Evolutionary conservation across 2,113 vertebrate species (phyloP), one percentile per base, ranked within the genome.

Genomic region (Catagonus wagneri): DNA sequence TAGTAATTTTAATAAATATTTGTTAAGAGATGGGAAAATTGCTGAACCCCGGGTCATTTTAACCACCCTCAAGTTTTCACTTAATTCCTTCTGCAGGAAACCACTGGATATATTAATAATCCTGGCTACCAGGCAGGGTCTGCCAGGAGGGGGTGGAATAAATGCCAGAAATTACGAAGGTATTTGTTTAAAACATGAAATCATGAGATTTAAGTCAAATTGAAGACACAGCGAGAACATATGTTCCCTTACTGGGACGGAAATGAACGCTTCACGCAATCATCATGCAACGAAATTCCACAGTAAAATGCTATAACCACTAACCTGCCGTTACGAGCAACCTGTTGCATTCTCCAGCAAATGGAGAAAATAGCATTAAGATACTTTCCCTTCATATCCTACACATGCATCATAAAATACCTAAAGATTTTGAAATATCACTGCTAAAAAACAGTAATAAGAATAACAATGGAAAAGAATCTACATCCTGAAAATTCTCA

Each of bases 61-160:
- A 19, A 29, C 19, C 19, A 10, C 32, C 17, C 3, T 22, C 1
- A 20, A 39, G 22, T 63, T 58, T 76, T 90, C 32, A 63, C 34
- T n/a, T 25, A 4, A 4, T 63, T n/a, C n/a, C 44, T 44, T 44
- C 44, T 8, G 8, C 44, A 44, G 44, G 44, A 44, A 27, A 1
- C 58, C 1, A 3, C 4, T 0, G 7, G 12, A 7, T 1, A 3
- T 11, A n/a, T 44, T 32, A 54, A 71, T 17, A n/a, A 61, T 79
- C 50, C 16, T 0, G 1, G 32, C 3, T 0, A 0, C 54, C 69
- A 32, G 52, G 11, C 19, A 23, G 15, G 0, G 0, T 20, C 75
- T 65, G 36, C 11, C 25, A 4, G 54, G 12, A 2, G 14, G 15
- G 16, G 20, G 10, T 6, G 7, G 23, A 15, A 25, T 6, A 27